These are phyloP conservation scores for Cydia strobilella DNA, from an alignment of 1,140 invertebrate species.

Conservation along the genomic window DNA sequence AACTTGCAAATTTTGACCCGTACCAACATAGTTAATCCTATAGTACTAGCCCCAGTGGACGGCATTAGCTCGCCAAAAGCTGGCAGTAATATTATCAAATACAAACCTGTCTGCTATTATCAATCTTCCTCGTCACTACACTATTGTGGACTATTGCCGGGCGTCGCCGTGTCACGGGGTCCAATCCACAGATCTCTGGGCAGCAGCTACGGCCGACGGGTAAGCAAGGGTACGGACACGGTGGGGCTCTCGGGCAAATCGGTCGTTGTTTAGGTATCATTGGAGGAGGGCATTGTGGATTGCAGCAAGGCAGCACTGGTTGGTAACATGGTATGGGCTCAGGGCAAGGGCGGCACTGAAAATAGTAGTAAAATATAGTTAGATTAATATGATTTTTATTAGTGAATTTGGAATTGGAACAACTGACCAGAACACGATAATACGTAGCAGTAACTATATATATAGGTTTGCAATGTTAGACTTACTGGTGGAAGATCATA, in stretches of 20 bases:
- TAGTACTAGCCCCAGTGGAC: too few species aligned
- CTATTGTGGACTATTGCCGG: slow-evolving; percentile 68
- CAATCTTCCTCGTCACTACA: slow-evolving; percentile 10
- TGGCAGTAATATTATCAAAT: neutral
- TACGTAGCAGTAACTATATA: neutral
- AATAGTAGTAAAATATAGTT: slow-evolving; percentile 33
- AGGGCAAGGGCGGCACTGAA: slow-evolving; percentile 60
- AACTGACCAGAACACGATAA: neutral
- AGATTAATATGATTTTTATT: too few species aligned
- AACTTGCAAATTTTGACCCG: too few species aligned
- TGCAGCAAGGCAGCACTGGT: slow-evolving; percentile 68
- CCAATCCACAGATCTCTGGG: slow-evolving; percentile 55
- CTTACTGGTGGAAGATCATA: slow-evolving; percentile 71
- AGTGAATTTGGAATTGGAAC: too few species aligned
- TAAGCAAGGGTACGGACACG: slow-evolving; percentile 23
- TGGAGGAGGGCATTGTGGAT: slow-evolving; percentile 55
- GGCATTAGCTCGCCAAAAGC: neutral
- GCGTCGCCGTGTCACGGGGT: slow-evolving; percentile 63
- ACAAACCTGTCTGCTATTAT: neutral
- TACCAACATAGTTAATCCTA: too few species aligned
- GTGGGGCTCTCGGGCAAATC: slow-evolving; percentile 31
- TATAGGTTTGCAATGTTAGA: neutral
- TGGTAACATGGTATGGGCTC: slow-evolving; percentile 64
- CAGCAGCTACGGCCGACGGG: slow-evolving; percentile 53
- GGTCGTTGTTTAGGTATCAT: slow-evolving; percentile 23